Evolutionary conservation across 2,888 invertebrate genomes (phyloP), one percentile per base, ranked within the genome.

Genomic region (Electrophaes corylata): DNA sequence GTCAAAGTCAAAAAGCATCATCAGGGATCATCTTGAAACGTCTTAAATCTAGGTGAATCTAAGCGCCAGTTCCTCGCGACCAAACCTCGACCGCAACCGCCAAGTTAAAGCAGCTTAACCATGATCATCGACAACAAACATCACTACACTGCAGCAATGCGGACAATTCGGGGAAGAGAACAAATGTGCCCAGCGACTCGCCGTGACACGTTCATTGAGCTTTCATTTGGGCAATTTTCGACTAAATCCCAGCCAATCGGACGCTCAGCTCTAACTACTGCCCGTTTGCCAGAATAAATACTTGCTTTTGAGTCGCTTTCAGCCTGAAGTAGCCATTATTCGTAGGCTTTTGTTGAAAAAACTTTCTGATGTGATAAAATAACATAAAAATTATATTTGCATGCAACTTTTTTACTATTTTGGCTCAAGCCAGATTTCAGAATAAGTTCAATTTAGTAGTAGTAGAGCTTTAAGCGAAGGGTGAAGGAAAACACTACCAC

Each of bases 141-240:
- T 47, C 86, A 70, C 85, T 85, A 81, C 64, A 66, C 79, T 82
- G 82, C 88, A 81, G 86, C 88, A 88, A 87, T 89, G 90, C 90
- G 88, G 89, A 88, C 88, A 85, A 88, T 88, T 80, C 83, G 66
- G 84, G 63, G 88, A 89, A 88, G 82, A 83, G 85, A 84, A 91
- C 84, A 88, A 90, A 91, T 90, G 88, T 84, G 86, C 79, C 81
- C 83, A 73, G 82, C 84, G 84, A 86, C 75, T 84, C 84, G 76
- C 79, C 78, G 84, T 88, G 90, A 89, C 90, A 87, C 88, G 87
- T 89, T 87, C 90, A 90, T 89, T 88, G 90, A 87, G 90, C 88
- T 87, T 89, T 90, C 89, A 88, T 91, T 91, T 88, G 88, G 86
- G 83, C 88, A 88, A 91, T 89, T 90, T 88, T 88, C 88, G 84